Base-by-base conservation (phyloP, 2,888 invertebrate genomes). In the Macrophya annulata region DNA sequence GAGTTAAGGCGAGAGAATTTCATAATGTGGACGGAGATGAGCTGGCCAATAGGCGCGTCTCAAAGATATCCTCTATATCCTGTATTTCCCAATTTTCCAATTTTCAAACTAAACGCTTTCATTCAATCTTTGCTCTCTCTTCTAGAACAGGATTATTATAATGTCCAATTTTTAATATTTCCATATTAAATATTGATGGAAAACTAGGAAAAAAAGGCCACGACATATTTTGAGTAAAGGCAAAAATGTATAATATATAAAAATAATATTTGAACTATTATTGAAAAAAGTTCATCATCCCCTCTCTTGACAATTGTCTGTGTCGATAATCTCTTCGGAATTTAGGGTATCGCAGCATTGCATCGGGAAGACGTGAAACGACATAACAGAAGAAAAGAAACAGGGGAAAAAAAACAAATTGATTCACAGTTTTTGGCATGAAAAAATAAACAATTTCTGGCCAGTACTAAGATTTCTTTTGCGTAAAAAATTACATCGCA, bases 1-100 rank as follows among this genome's bases (percentile, higher is more conserved):
- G 55, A 77, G 45, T 21, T 40, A 31, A 77, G 55, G n/a, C 37
- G 77, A 77, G 55, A 77, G 77, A 77, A 77, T 77, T 77, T 43
- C 10, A n/a, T 55, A 45, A 77, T 15, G 55, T 77, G 77, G 77
- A 77, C 55, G 77, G 77, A 77, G 77, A 37, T 37, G 37, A 74
- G 9, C 2, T 45, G 45, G 48, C 48, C 48, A 55, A 77, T 55
- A 77, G 77, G 37, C 77, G 9, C 31, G 77, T 77, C 37, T 68
- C 68, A 68, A 68, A 37, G 25, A 37, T 68, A 68, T 68, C 12
- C 62, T 21, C 21, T 62, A 8, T 68, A 31, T 68, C 31, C 37
- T 17, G 37, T 17, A 37, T 68, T 68, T 68, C 12, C 65, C 31
- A 31, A 65, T 68, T 68, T 68, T 72, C 71, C 43, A 43, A 25